Evolutionary conservation across 2,888 invertebrate genomes (phyloP), one percentile per base, ranked within the genome.

Genomic region (Priocnemis perturbator): DNA sequence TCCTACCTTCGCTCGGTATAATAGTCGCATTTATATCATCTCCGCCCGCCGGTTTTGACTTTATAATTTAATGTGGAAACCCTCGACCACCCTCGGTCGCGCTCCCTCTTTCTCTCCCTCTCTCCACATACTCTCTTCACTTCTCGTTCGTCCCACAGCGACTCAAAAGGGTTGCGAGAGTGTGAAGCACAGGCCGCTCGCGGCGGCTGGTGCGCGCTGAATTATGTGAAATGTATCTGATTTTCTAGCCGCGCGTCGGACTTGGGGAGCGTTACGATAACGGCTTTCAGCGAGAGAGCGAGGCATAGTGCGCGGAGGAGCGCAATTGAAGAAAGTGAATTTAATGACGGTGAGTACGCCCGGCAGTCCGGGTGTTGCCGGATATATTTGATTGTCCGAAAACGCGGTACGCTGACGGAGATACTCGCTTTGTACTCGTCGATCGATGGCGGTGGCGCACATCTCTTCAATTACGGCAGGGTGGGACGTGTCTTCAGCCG

Each of bases 21-120:
- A 88, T 88, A 87, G 85, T 88, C 86, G 83, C 86, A 87, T 88
- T 88, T 88, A 87, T 88, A 87, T 88, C 86, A 85, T 86, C 87
- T 84, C 81, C 78, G 68, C 74, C 80, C 79, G 74, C 82, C 82
- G 83, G 83, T 87, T 88, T 86, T 86, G 88, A 88, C 88, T 89
- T 86, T 85, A 86, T 88, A 88, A 88, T 88, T 87, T 85, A 87
- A 86, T 84, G 86, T 81, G 81, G 81, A 81, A 76, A 73, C 74
- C 76, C 76, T 76, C 78, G 73, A 73, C 72, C 71, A 67, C 60
- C 53, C 60, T 68, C 72, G 56, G 47, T 50, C 69, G 56, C 64
- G 37, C 59, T 48, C 55, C 26, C 45, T 56, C 45, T 17, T 64
- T 57, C 19, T 17, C 45, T 48, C 4, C 21, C 23, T 52, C 23